phyloP scores from a whole-genome alignment of 1,140 invertebrate species.

The Oncopeltus fasciatus region DNA sequence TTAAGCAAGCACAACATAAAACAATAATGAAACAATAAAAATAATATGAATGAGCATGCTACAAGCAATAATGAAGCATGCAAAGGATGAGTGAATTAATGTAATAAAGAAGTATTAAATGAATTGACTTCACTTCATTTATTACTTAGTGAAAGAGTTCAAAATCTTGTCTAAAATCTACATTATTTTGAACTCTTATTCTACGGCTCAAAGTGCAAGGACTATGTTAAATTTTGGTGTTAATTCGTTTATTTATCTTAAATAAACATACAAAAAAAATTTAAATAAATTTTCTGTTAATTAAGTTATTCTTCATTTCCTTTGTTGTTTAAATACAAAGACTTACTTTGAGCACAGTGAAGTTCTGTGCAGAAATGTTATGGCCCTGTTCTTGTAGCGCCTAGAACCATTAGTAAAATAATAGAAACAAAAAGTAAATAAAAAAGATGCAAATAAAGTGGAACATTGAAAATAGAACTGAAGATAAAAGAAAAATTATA shows the following conservation, averaged over 20 bases:
- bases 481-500: conserved; percentile 8
- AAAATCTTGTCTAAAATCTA: neutral
- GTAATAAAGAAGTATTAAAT: too few species aligned
- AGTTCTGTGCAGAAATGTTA: conserved; percentile 74
- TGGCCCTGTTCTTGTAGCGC: conserved; percentile 73
- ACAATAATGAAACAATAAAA: too few species aligned
- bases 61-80: too few species aligned
- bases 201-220: neutral
- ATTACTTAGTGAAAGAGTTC: neutral
- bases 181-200: neutral
- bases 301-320: neutral
- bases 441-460: conserved; percentile 19
- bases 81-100: too few species aligned
- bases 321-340: conserved; percentile 4
- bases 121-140: too few species aligned
- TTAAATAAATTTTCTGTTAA: neutral
- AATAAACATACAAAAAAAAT: neutral
- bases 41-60: too few species aligned
- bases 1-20: too few species aligned
- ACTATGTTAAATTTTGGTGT: neutral
- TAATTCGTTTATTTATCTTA: neutral
- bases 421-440: conserved; percentile 26
- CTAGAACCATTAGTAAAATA: conserved; percentile 38
- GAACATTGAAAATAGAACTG: neutral
- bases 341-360: conserved; percentile 83